A percentile compares a stretch with the other conserved stretches of the same genome.
These are phyloP conservation scores for Amniataba percoides DNA, from an alignment of 2,797 vertebrate genomes.

Conservation along the genomic window DNA sequence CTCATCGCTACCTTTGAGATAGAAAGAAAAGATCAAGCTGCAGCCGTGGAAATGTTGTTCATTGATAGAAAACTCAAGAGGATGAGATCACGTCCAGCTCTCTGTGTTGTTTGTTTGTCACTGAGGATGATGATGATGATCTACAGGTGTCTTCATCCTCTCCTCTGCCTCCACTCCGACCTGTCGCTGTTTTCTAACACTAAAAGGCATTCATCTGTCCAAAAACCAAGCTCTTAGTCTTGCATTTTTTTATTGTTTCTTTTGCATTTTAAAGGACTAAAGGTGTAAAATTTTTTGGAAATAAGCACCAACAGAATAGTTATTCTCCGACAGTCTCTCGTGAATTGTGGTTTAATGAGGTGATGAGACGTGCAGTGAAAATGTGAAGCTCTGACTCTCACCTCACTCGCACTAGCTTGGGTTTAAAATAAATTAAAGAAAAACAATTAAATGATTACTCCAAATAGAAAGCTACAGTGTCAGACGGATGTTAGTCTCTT, in stretches of 20 bases:
- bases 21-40: not conserved
- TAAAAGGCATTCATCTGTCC: not conserved
- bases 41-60: not conserved
- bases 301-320: not conserved
- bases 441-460: not conserved
- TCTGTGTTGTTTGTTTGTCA: not conserved
- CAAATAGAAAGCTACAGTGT: not conserved
- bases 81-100: slow-evolving; percentile 6
- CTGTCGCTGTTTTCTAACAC: not conserved
- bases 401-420: too few relatives aligned
- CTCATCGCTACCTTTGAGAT: not conserved
- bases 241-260: not conserved
- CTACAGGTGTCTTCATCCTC: slow-evolving; percentile 1
- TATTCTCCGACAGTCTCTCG: too few relatives aligned
- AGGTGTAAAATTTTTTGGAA: not conserved
- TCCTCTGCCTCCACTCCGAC: not conserved
- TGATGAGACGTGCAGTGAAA: not conserved
- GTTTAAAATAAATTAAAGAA: too few relatives aligned
- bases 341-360: not conserved
- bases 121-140: not conserved
- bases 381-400: too few relatives aligned
- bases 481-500: not conserved
- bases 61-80: not conserved
- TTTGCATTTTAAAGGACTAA: not conserved
- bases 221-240: not conserved